Percentiles rank a stretch among this genome's conserved stretches.
Conservation (phyloP, 2,797 vertebrate species). For the Sardinella longiceps region DNA sequence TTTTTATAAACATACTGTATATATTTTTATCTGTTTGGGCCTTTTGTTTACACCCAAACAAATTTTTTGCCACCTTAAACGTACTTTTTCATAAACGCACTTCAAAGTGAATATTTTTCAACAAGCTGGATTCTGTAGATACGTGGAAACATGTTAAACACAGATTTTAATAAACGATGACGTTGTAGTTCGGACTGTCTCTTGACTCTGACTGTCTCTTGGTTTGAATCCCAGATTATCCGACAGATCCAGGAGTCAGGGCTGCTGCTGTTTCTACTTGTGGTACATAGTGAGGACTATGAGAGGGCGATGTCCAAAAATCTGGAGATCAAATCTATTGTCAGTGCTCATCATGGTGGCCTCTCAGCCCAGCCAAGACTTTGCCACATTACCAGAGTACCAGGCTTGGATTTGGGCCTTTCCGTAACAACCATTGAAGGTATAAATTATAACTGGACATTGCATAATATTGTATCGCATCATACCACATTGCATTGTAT, state of each 20-base stretch:
- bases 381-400: constrained; percentile 78
- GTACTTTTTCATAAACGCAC: too few relatives aligned
- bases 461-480: too few relatives aligned
- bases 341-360: constrained; percentile 61
- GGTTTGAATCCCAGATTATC: constrained; percentile 76
- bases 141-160: too few relatives aligned
- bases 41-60: too few relatives aligned
- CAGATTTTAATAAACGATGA: too few relatives aligned
- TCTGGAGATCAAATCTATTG: constrained; percentile 62
- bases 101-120: too few relatives aligned
- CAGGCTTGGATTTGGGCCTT: constrained; percentile 80
- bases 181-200: too few relatives aligned
- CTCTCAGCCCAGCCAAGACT: constrained; percentile 78
- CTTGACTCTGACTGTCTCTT: constrained; percentile 17
- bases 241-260: constrained; percentile 84
- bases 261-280: constrained; percentile 78
- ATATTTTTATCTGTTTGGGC: too few relatives aligned
- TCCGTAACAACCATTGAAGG: constrained; percentile 69
- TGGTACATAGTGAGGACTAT: constrained; percentile 66
- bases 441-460: constrained; percentile 35
- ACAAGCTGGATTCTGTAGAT: too few relatives aligned
- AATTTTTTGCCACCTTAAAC: too few relatives aligned
- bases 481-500: too few relatives aligned
- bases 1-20: too few relatives aligned
- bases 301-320: constrained; percentile 66